A percentile compares a stretch with the other conserved stretches of the same genome.
Conservation (phyloP, 2,888 invertebrate species). For the Lissocephala sabroskyi region DNA sequence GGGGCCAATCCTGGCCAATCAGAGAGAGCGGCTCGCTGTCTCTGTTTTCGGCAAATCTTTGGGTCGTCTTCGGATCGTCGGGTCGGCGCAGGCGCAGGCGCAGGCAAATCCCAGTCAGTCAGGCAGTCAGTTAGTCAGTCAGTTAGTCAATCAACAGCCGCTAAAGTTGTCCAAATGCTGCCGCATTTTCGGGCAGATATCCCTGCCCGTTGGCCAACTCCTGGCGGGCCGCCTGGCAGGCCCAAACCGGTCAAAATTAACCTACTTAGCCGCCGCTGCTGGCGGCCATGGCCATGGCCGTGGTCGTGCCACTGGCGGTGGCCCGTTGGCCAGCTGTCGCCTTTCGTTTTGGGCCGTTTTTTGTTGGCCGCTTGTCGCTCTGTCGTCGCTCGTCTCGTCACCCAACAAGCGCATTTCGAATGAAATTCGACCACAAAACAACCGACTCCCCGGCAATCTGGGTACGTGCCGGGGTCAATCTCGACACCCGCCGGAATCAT, state of each 20-base stretch:
- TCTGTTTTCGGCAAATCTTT: no score
- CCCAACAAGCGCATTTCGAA: background rate
- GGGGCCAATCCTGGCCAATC: no score
- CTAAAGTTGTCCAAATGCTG: slow-evolving; percentile 43
- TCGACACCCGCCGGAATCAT: no score
- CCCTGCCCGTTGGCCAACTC: background rate
- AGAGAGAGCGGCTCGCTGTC: no score
- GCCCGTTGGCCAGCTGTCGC: no score
- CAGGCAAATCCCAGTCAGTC: slow-evolving; percentile 41
- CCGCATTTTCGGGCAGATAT: slow-evolving; percentile 12
- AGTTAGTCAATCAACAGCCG: slow-evolving; percentile 4
- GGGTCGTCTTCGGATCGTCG: no score
- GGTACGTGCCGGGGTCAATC: no score
- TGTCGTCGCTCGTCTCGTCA: no score
- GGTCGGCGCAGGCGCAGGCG: background rate
- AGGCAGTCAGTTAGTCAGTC: slow-evolving; percentile 7
- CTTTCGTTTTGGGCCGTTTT: no score
- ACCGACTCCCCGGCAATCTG: no score
- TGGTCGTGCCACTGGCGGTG: no score
- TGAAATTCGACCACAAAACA: background rate
- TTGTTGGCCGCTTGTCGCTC: no score
- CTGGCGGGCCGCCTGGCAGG: background rate
- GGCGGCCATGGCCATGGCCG: slow-evolving; percentile 1
- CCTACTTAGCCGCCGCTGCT: slow-evolving; percentile 49
- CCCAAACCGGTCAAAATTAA: slow-evolving; percentile 66